Percentiles rank a stretch among this genome's conserved stretches.
These are phyloP conservation scores for Palythoa grandiflora DNA, from an alignment of 92 coral and sea anemone genomes.

Conservation along the genomic window DNA sequence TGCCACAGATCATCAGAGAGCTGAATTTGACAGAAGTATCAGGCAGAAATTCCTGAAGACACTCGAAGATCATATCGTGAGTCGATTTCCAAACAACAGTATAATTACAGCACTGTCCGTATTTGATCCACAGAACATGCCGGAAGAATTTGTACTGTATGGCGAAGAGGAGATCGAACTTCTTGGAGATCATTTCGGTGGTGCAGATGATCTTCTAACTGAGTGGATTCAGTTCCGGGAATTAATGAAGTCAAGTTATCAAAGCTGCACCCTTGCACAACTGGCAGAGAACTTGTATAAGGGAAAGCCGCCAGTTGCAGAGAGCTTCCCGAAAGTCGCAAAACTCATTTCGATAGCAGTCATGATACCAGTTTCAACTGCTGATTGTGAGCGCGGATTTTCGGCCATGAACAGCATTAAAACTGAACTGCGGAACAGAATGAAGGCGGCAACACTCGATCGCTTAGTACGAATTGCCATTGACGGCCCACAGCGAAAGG, in stretches of 20 bases:
- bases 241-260: conserved; percentile 1
- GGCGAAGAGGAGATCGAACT: conserved; percentile 30
- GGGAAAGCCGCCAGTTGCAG: neutral
- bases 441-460: conserved; percentile 22
- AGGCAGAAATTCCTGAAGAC: conserved; percentile 13
- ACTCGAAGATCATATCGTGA: conserved; percentile 7
- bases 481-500: conserved; percentile 19
- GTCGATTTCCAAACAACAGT: conserved; percentile 9
- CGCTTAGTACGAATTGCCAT: conserved; percentile 14
- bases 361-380: conserved; percentile 3
- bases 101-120: conserved; percentile 7
- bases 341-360: neutral
- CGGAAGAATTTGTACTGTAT: conserved; percentile 6
- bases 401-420: conserved; percentile 17
- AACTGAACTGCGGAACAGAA: conserved; percentile 7
- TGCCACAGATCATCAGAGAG: conserved; percentile 18
- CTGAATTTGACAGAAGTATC: neutral
- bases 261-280: neutral
- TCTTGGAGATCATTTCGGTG: conserved; percentile 2
- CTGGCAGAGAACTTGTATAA: neutral
- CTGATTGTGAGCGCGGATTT: conserved; percentile 27
- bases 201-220: neutral
- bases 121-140: conserved; percentile 25
- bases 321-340: neutral
- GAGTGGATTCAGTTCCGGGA: conserved; percentile 20